Evolutionary conservation across 1,140 invertebrate genomes (phyloP).

Genomic region (Battus philenor): DNA sequence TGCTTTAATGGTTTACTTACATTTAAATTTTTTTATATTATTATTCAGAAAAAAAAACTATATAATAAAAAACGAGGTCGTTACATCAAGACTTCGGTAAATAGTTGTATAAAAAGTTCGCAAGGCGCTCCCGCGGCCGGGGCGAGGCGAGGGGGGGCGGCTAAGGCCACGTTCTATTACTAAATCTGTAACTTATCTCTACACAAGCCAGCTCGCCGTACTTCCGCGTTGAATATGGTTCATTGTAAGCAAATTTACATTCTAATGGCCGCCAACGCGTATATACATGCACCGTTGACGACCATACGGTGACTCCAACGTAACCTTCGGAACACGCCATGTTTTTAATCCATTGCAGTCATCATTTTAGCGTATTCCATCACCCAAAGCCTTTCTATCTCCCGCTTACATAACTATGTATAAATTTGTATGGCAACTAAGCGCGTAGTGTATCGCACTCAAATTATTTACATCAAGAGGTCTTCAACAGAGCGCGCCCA

Average conservation of each 20-base stretch:
- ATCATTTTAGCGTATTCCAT: slow-evolving; percentile 15
- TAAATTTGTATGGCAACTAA: slow-evolving; percentile 74
- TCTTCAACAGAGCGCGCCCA: slow-evolving; percentile 13
- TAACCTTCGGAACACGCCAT: no score
- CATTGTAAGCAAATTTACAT: slow-evolving; percentile 35
- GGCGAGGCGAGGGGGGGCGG: no score
- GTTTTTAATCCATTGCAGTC: slow-evolving; percentile 1
- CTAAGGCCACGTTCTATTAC: slow-evolving; percentile 71
- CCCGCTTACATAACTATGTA: slow-evolving; percentile 64
- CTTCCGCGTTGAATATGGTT: slow-evolving; percentile 22
- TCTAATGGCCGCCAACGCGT: slow-evolving; percentile 27
- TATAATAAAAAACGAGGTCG: slow-evolving; percentile 57
- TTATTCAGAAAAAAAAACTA: slow-evolving; percentile 66
- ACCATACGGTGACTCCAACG: slow-evolving; percentile 10
- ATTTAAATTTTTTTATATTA: slow-evolving; percentile 71
- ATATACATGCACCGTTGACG: slow-evolving; percentile 39
- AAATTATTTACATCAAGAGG: slow-evolving; percentile 56
- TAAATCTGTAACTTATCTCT: slow-evolving; percentile 57
- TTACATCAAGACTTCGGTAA: slow-evolving; percentile 58
- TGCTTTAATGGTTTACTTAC: slow-evolving; percentile 73
- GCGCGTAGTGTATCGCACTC: slow-evolving; percentile 61
- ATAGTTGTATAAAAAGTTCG: slow-evolving; percentile 55
- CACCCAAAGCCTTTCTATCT: slow-evolving; percentile 33
- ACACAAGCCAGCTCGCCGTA: slow-evolving; percentile 38
- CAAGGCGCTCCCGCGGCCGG: slow-evolving; percentile 29